Conservation (phyloP, 2,888 invertebrate genomes). For the Hedychridium roseum region DNA sequence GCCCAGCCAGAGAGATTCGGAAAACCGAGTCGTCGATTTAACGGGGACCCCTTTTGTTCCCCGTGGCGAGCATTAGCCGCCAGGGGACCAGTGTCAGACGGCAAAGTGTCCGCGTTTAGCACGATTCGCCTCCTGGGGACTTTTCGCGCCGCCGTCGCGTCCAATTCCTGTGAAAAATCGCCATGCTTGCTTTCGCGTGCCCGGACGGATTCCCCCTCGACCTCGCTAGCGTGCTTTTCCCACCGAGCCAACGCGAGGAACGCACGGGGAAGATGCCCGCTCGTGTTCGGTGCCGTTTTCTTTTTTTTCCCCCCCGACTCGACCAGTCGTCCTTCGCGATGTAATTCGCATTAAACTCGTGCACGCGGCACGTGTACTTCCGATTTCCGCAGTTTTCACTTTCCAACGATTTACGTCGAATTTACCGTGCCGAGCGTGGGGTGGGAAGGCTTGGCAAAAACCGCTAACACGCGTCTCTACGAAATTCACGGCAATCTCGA, state of each 20-base stretch:
- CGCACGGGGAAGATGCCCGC: conserved; percentile 9
- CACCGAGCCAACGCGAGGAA: conserved; percentile 21
- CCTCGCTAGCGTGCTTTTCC: conserved; percentile 23
- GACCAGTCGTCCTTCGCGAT: conserved; percentile 1
- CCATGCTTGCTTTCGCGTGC: conserved; percentile 45
- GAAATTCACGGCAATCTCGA: too few relatives aligned
- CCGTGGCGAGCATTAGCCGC: too few relatives aligned
- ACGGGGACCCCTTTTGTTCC: not conserved
- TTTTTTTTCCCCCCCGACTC: conserved; percentile 13
- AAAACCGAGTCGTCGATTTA: not conserved
- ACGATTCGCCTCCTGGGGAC: conserved; percentile 1
- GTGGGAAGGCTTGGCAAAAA: too few relatives aligned
- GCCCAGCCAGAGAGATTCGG: conserved; percentile 13
- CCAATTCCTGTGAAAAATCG: conserved; percentile 38
- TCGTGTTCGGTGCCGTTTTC: conserved; percentile 5
- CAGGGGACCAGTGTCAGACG: too few relatives aligned
- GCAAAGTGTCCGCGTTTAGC: conserved; percentile 5
- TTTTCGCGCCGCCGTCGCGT: conserved; percentile 24
- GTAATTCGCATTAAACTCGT: not conserved
- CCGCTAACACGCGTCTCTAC: too few relatives aligned
- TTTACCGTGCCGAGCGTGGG: not conserved
- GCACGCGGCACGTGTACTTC: conserved; percentile 13
- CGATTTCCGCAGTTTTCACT: not conserved
- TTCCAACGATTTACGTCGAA: not conserved
- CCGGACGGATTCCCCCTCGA: conserved; percentile 39